phyloP scores from a whole-genome alignment of 2,888 invertebrate species.

The Dicranocentrus wangi region DNA sequence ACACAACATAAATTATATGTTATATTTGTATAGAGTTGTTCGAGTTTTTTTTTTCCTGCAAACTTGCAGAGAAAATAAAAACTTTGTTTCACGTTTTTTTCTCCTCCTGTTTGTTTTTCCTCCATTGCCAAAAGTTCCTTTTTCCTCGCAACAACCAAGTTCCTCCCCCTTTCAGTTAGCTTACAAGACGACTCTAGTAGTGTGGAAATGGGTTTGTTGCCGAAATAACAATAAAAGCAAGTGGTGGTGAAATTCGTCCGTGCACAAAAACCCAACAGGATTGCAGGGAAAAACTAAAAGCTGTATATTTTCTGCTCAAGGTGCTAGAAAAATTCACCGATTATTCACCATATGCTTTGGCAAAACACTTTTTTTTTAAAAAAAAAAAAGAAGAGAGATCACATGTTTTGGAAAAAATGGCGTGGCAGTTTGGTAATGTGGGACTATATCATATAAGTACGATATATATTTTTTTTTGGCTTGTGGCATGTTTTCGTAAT shows the following conservation, averaged over 20 bases:
- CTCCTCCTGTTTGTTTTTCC: not conserved
- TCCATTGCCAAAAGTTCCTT: not conserved
- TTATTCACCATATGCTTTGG: slow-evolving; percentile 22
- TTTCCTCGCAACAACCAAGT: no score
- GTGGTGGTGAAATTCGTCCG: slow-evolving; percentile 11
- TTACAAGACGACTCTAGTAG: no score
- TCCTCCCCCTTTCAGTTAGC: no score
- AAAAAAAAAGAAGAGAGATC: not conserved
- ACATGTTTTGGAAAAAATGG: slow-evolving; percentile 1
- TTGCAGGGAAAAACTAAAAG: not conserved
- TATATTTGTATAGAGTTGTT: no score
- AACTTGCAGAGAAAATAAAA: no score
- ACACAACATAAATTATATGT: no score
- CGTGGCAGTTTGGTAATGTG: not conserved
- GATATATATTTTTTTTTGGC: slow-evolving; percentile 7
- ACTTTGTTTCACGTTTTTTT: not conserved
- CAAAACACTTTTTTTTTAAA: slow-evolving; percentile 4
- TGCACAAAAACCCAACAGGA: not conserved
- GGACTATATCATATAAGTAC: no score
- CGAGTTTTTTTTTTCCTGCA: not conserved
- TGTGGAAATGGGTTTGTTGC: not conserved
- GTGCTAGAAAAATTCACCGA: slow-evolving; percentile 28
- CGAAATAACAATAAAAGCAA: no score
- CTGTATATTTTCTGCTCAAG: slow-evolving; percentile 24
- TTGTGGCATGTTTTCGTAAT: not conserved